phyloP scores from a whole-genome alignment of 1,140 invertebrate genomes.

The Ylistrum balloti region DNA sequence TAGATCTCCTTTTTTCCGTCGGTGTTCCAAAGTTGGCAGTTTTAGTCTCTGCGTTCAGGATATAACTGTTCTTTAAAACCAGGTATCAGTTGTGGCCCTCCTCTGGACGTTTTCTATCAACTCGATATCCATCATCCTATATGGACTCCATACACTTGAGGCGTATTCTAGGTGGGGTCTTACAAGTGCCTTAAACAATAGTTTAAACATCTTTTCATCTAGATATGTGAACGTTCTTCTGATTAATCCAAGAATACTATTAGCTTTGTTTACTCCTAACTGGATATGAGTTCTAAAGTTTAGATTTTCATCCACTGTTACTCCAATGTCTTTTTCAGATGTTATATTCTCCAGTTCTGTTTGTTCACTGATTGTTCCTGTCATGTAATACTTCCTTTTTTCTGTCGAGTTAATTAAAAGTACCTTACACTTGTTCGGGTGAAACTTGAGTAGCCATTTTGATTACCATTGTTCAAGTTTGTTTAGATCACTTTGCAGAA shows the following conservation, averaged over 20 bases:
- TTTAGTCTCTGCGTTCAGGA: no score
- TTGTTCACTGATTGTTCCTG: no score
- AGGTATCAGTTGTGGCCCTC: not conserved
- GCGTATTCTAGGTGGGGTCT: slow-evolving; percentile 46
- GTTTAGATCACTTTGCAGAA: no score
- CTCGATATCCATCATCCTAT: slow-evolving; percentile 31
- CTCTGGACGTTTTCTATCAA: slow-evolving; percentile 41
- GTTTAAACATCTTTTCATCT: not conserved
- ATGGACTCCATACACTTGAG: slow-evolving; percentile 18
- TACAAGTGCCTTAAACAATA: no score
- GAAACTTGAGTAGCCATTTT: no score
- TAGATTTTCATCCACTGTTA: slow-evolving; percentile 37
- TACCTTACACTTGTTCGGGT: no score
- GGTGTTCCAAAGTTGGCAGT: no score
- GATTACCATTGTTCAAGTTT: no score
- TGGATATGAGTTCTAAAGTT: not conserved
- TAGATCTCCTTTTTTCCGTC: no score
- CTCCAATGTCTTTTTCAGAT: slow-evolving; percentile 44
- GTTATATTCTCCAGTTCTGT: not conserved
- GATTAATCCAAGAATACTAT: slow-evolving; percentile 42
- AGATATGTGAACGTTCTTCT: slow-evolving; percentile 42
- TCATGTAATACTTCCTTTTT: no score
- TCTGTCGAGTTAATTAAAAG: no score
- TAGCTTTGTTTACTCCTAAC: slow-evolving; percentile 42
- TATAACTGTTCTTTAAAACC: no score